Base-by-base conservation (phyloP, 2,888 invertebrate species). In the Chrysolina oricalcia region DNA sequence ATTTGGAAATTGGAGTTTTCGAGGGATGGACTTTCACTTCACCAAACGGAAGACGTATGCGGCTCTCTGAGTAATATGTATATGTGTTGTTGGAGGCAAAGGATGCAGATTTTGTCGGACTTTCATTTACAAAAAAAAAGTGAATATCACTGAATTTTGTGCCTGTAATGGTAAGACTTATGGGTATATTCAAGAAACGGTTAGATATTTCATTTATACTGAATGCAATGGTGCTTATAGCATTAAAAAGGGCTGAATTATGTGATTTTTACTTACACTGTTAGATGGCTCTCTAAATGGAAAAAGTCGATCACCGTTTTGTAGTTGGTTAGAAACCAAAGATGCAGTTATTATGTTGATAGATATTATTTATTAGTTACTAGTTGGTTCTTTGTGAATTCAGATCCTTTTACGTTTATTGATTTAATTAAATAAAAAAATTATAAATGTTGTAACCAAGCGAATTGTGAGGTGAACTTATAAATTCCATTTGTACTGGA, bases 221-320 rank as follows among this genome's bases (percentile, higher is more conserved):
- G 59, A 59, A 59, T 27, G 59, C 72, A 77, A 72, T 82, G 83
- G 83, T 85, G 84, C 83, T 84, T 85, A 73, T 82, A 81, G 81
- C 80, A 78, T 80, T 76, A 73, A 82, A 79, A 81, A 77, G 83
- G 82, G 84, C 84, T 84, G 84, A 84, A 79, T 79, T 75, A 82
- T 84, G 83, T 84, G 84, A 83, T 85, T 83, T 83, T 83, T 82
- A 80, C 67, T 56, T 79, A 76, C 76, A 74, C 67, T 76, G 46
- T 80, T 76, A 80, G 74, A 53, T 76, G 76, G 82, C 81, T 82
- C 80, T 81, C 80, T 82, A 70, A 72, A 67, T 73, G 65, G 78
- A 73, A 67, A 53, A 71, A 59, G 68, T 64, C 40, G 63, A 69
- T 76, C 79, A 73, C 79, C 77, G 62, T 76, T 73, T 72, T 67